Conservation (phyloP, 1,140 invertebrate genomes). For the Heliconius hermathena region DNA sequence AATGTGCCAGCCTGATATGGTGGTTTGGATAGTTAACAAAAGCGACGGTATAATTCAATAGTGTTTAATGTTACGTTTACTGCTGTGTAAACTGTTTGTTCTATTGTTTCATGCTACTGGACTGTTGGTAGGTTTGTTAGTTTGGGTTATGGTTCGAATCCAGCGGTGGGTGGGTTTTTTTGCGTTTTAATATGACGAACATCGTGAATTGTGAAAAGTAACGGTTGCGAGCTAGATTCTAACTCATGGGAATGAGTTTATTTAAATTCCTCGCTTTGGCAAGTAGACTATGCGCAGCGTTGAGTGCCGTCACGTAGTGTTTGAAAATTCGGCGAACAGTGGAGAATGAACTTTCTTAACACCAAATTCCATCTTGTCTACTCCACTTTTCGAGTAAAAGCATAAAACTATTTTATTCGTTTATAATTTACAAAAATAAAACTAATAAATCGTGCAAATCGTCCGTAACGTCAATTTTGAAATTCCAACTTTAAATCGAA, state of each 20-base stretch:
- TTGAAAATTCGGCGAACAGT: too few relatives aligned
- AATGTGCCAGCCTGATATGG: constrained; percentile 12
- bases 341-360: too few relatives aligned
- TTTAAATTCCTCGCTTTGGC: too few relatives aligned
- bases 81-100: neutral
- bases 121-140: neutral
- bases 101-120: neutral
- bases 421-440: too few relatives aligned
- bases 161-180: neutral
- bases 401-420: too few relatives aligned
- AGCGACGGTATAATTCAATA: neutral
- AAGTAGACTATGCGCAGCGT: too few relatives aligned
- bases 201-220: neutral
- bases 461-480: neutral
- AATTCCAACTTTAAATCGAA: constrained; percentile 7
- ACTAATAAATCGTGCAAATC: too few relatives aligned
- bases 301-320: too few relatives aligned
- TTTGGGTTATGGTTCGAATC: neutral
- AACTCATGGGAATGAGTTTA: too few relatives aligned
- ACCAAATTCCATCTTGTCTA: too few relatives aligned
- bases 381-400: too few relatives aligned
- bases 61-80: neutral
- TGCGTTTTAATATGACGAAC: neutral
- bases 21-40: constrained; percentile 1
- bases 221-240: too few relatives aligned